Conservation (phyloP, 2,113 vertebrate genomes). For the Emydocephalus ijimae region DNA sequence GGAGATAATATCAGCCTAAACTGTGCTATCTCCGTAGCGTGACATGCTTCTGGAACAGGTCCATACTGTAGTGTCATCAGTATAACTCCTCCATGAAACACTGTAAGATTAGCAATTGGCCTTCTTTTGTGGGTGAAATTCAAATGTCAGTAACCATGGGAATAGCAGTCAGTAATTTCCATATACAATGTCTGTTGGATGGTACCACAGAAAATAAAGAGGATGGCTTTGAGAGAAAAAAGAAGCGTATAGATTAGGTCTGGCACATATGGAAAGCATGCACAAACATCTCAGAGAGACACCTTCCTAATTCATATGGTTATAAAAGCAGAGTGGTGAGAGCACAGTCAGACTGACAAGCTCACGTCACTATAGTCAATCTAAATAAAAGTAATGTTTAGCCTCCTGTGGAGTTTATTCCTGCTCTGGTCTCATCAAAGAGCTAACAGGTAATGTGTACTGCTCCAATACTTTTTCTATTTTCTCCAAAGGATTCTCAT, state of each 20-base stretch:
- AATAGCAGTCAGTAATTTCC: background rate
- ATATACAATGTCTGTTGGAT: background rate
- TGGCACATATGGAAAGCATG: background rate
- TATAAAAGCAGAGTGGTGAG: background rate
- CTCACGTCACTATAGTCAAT: background rate
- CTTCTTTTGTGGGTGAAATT: background rate
- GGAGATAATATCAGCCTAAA: background rate
- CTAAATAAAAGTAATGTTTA: background rate
- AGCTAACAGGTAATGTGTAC: background rate
- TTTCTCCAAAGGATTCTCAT: background rate
- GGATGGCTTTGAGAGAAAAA: background rate
- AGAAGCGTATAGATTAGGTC: background rate
- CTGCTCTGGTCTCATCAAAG: background rate
- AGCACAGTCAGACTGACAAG: background rate
- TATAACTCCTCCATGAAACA: background rate
- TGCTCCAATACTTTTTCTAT: background rate
- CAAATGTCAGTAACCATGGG: background rate
- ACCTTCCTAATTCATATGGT: background rate
- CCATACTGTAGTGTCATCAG: background rate
- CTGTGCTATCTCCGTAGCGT: background rate
- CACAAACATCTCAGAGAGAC: background rate
- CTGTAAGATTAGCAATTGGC: background rate
- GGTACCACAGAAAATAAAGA: background rate
- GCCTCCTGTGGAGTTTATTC: background rate
- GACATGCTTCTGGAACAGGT: background rate